A percentile compares a stretch with the other conserved stretches of the same genome.
These are phyloP conservation scores for Ellobius talpinus DNA, from an alignment of 2,113 vertebrate genomes.

Conservation along the genomic window DNA sequence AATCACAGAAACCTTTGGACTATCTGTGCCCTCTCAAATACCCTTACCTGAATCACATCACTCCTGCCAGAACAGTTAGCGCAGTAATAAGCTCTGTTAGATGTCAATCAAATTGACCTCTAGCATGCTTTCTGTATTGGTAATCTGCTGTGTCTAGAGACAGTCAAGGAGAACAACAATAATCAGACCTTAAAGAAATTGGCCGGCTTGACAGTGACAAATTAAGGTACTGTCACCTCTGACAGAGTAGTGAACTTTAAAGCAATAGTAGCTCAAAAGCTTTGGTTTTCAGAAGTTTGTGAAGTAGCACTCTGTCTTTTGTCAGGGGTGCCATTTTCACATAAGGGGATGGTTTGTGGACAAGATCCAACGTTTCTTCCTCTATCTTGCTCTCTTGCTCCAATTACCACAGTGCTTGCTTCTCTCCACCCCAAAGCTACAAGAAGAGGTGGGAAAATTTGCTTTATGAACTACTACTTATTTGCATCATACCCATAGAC, in stretches of 20 bases:
- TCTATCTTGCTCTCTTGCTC: neutral
- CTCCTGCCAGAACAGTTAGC: conserved; percentile 64
- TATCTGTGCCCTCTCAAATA: conserved; percentile 39
- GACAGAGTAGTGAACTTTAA: conserved; percentile 69
- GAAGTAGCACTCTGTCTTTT: conserved; percentile 35
- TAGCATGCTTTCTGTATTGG: conserved; percentile 67
- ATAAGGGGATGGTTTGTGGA: conserved; percentile 31
- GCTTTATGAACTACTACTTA: conserved; percentile 32
- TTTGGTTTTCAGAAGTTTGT: conserved; percentile 65
- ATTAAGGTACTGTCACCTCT: conserved; percentile 69
- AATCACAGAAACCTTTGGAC: conserved; percentile 43
- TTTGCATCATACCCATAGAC: neutral
- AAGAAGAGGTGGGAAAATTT: neutral
- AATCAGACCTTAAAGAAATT: conserved; percentile 66
- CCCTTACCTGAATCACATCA: conserved; percentile 63
- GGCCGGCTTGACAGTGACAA: conserved; percentile 71
- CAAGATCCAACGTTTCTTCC: neutral
- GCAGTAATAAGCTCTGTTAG: conserved; percentile 64
- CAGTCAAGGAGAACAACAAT: conserved; percentile 51
- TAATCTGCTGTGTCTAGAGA: conserved; percentile 62
- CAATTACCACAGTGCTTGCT: neutral
- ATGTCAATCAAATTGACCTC: conserved; percentile 67
- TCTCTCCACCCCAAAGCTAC: neutral
- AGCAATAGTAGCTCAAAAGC: conserved; percentile 65
- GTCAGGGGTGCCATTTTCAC: neutral